Base-by-base conservation (phyloP, 2,797 vertebrate genomes). In the Phoebastria nigripes region DNA sequence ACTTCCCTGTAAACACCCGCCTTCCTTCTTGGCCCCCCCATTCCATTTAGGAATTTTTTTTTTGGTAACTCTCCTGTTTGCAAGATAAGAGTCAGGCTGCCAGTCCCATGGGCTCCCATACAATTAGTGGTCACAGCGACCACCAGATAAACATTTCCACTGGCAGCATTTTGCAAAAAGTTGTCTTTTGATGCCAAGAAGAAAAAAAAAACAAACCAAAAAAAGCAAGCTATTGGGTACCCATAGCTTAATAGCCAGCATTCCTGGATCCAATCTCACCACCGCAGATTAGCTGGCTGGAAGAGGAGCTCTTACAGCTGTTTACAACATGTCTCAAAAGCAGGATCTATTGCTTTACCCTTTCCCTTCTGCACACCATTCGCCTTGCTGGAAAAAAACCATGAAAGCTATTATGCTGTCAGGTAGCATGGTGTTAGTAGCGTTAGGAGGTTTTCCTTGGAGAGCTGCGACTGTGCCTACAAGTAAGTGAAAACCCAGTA, bases 261-360 rank as follows among this genome's bases (percentile, higher is more conserved):
- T 93, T 96, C 78, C 91, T 93, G 93, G 66, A 93, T 95, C 89
- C 85, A 82, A 4, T 85, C 91, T 97, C 87, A 76, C 58, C 74
- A 93, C 87, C 28, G 4, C 76, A 81, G 81, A 96, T 92, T 49
- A 91, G 78, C 78, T 89, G 94, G 66, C 95, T 93, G 85, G 79
- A 95, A 95, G 72, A 89, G 49, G 24, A 94, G 66, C 85, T 82
- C 94, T 96, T 91, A 81, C 96, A 97, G 96, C 93, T 97, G 95
- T 94, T 93, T 91, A 94, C 97, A 97, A 96, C 90, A 97, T 95
- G 95, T 93, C 87, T 80, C 74, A 91, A 59, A 92, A 86, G 55
- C 4, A 1, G 80, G 56, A 92, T 74, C 54, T 83, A 85, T 73
- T 90, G 69, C 88, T 94, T 93, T 46, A 92, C 94, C 67, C 84